phyloP scores from a whole-genome alignment of 2,888 invertebrate species.

The Epinotia bilunana region DNA sequence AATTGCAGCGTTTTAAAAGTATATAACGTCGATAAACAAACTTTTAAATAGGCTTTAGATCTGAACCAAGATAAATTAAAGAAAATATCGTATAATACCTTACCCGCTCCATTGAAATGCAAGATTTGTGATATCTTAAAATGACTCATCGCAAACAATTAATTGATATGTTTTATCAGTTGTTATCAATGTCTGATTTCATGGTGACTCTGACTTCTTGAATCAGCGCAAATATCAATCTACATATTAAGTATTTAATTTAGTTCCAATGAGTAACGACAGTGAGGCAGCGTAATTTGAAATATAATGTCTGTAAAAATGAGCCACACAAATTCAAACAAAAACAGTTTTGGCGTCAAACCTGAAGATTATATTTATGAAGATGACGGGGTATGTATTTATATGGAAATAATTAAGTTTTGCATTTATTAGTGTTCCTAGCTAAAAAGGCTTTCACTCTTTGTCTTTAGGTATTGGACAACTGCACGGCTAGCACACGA shows the following conservation, averaged over 20 bases:
- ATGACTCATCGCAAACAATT: constrained; percentile 8
- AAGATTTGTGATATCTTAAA: not conserved
- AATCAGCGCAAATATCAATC: not conserved
- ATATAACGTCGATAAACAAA: too few species aligned
- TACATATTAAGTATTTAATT: not conserved
- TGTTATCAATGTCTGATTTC: constrained; percentile 3
- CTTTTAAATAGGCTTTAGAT: too few species aligned
- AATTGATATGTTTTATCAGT: constrained; percentile 33
- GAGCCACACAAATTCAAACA: not conserved
- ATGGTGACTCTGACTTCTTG: not conserved
- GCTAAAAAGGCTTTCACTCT: too few species aligned
- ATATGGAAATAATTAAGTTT: not conserved
- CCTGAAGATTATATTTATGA: constrained; percentile 28
- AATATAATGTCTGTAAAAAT: constrained; percentile 21
- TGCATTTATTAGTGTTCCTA: too few species aligned
- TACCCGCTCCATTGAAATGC: not conserved
- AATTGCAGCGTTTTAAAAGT: not conserved
- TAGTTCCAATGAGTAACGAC: not conserved
- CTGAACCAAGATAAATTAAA: not conserved
- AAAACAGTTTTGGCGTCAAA: constrained; percentile 22
- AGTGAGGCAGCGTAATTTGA: not conserved
- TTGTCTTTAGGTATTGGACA: too few species aligned
- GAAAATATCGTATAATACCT: not conserved
- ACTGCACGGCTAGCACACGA: too few species aligned
- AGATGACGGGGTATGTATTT: constrained; percentile 30